phyloP scores from a whole-genome alignment of 2,797 vertebrate genomes.

The Falco peregrinus region DNA sequence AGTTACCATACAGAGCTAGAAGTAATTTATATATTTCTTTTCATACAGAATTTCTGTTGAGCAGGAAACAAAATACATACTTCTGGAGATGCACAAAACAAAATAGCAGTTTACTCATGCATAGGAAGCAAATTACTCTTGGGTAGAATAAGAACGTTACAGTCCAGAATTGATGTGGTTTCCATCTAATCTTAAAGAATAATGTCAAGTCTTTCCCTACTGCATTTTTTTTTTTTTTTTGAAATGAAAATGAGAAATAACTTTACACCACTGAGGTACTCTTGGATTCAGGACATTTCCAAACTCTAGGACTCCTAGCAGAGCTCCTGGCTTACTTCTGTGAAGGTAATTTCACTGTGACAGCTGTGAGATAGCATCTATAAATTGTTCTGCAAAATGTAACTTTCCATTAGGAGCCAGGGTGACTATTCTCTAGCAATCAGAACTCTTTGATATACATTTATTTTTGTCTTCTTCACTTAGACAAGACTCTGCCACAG shows the following conservation, averaged over 20 bases:
- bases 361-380: constrained; percentile 51
- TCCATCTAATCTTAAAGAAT: constrained; percentile 60
- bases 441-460: constrained; percentile 41
- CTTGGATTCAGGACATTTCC: constrained; percentile 38
- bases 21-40: constrained; percentile 56
- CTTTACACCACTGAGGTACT: constrained; percentile 6
- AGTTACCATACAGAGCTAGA: background rate
- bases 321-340: constrained; percentile 38
- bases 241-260: constrained; percentile 48
- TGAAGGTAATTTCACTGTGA: constrained; percentile 61
- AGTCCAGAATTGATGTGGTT: constrained; percentile 45
- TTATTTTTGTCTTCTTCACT: constrained; percentile 32
- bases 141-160: constrained; percentile 35
- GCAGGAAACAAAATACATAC: background rate
- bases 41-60: constrained; percentile 56
- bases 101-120: constrained; percentile 58
- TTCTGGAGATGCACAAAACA: constrained; percentile 37
- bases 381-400: constrained; percentile 59
- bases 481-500: background rate
- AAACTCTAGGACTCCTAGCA: constrained; percentile 3
- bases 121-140: constrained; percentile 62
- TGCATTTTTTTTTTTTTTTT: background rate
- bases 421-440: constrained; percentile 13
- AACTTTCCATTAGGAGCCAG: constrained; percentile 44
- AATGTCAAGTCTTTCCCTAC: constrained; percentile 40